Evolutionary conservation across 2,113 vertebrate genomes (phyloP).

Genomic region (Burhinus oedicnemus): DNA sequence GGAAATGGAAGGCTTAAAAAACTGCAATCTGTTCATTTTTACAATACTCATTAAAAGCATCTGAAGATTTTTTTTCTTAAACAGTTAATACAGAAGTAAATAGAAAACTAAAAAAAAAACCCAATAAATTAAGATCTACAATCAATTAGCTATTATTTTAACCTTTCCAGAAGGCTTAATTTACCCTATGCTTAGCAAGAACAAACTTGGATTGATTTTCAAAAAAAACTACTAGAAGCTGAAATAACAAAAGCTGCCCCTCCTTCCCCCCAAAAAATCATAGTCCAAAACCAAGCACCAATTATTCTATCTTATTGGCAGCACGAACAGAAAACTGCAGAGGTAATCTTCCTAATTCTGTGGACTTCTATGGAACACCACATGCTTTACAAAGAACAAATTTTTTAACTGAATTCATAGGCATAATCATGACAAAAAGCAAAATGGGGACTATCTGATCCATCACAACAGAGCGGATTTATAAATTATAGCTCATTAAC

Average conservation of each 20-base stretch:
- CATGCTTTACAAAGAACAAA: conserved; percentile 12
- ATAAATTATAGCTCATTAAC: conserved; percentile 44
- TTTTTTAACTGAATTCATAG: neutral
- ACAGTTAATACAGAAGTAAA: neutral
- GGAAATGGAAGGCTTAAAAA: conserved; percentile 27
- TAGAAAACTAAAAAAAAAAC: neutral
- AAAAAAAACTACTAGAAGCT: neutral
- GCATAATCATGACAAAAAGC: conserved; percentile 14
- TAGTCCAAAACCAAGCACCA: conserved; percentile 14
- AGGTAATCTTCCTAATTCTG: conserved; percentile 41
- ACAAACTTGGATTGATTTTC: neutral
- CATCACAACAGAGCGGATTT: neutral
- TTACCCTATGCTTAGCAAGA: neutral
- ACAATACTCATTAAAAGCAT: neutral
- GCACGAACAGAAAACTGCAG: neutral
- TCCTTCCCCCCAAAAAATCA: neutral
- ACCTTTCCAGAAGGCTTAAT: conserved; percentile 25
- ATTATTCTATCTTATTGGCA: conserved; percentile 19
- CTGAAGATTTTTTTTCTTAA: conserved; percentile 11
- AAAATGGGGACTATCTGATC: conserved; percentile 15
- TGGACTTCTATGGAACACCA: neutral
- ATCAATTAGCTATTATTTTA: conserved; percentile 42
- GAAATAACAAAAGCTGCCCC: neutral
- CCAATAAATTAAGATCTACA: neutral
- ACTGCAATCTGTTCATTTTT: conserved; percentile 26